Conservation (phyloP, 92 coral and sea anemone genomes). For the Phymanthus crucifer region DNA sequence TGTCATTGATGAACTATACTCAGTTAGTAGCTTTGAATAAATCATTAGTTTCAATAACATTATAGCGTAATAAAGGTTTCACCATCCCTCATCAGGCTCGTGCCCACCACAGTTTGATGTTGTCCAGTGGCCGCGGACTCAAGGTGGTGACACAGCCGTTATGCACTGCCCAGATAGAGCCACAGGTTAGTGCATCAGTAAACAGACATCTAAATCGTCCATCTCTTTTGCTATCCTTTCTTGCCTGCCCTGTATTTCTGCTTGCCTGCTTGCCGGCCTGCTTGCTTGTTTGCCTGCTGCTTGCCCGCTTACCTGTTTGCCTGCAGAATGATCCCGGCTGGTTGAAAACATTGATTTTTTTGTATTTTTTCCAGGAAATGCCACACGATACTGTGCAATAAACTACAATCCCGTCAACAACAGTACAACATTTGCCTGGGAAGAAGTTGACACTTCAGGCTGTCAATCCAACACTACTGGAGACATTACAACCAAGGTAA, state of each 20-base stretch:
- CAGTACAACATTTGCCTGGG: not conserved
- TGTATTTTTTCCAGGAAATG: not conserved
- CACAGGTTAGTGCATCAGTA: not conserved
- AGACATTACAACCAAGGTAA: not conserved
- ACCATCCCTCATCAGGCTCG: not conserved
- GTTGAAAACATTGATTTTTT: not conserved
- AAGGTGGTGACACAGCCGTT: not conserved
- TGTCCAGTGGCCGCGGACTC: conserved; percentile 13
- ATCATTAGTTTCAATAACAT: too few relatives aligned
- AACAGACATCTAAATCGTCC: too few relatives aligned
- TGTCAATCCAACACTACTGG: not conserved
- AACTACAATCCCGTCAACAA: not conserved
- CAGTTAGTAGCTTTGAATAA: too few relatives aligned
- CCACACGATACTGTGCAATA: conserved; percentile 15
- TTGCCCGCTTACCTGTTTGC: too few relatives aligned
- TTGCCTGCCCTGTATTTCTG: not conserved
- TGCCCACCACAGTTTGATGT: not conserved
- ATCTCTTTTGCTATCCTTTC: not conserved
- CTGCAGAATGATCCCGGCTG: too few relatives aligned
- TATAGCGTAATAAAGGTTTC: too few relatives aligned
- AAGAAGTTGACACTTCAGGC: not conserved
- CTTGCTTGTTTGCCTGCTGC: too few relatives aligned
- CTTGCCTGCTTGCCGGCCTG: too few relatives aligned
- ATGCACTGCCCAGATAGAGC: conserved; percentile 12
- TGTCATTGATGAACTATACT: too few relatives aligned